These are phyloP conservation scores for Pseudomyrmex concolor DNA, from an alignment of 1,140 invertebrate species.

Conservation along the genomic window DNA sequence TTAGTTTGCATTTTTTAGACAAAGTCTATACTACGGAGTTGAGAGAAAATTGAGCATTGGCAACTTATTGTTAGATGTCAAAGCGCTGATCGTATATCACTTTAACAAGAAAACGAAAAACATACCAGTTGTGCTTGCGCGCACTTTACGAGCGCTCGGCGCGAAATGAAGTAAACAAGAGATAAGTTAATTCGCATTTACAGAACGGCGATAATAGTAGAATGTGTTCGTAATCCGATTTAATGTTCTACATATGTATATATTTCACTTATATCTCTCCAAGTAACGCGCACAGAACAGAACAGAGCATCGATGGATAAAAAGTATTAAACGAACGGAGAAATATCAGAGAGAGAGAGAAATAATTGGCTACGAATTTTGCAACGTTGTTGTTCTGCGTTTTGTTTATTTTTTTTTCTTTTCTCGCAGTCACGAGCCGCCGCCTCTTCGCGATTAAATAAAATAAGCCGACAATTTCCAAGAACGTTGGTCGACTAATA, in stretches of 20 bases:
- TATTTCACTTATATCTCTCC: background rate
- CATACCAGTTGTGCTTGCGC: too few relatives aligned
- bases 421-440: background rate
- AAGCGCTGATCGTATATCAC: background rate
- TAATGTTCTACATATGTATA: background rate
- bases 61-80: background rate
- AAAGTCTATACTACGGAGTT: background rate
- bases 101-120: background rate
- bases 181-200: background rate
- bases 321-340: too few relatives aligned
- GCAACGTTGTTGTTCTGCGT: too few relatives aligned
- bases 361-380: too few relatives aligned
- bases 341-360: too few relatives aligned
- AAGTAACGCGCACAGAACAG: background rate
- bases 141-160: background rate
- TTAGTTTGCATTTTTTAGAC: background rate
- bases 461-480: conserved; percentile 24
- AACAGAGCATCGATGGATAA: background rate
- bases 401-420: too few relatives aligned
- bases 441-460: background rate
- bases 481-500: conserved; percentile 17
- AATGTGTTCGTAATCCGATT: background rate
- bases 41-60: too few relatives aligned
- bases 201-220: background rate
- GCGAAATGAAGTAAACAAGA: background rate